Percentiles rank a stretch among this genome's conserved stretches.
These are phyloP conservation scores for Bursaphelenchus mucronatus DNA, from an alignment of 1,140 invertebrate genomes.

Conservation along the genomic window DNA sequence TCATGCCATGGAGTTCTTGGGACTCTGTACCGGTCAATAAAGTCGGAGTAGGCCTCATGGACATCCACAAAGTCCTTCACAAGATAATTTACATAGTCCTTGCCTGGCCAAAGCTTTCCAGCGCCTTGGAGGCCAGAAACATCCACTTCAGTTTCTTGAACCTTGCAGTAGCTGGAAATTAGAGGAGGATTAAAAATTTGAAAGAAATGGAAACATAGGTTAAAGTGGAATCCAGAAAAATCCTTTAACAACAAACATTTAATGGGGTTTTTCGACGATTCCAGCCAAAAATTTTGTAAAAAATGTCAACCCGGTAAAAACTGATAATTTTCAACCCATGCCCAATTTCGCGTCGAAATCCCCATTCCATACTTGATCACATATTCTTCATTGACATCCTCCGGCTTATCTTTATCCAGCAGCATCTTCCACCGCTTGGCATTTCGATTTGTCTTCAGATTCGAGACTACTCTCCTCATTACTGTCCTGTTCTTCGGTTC, in stretches of 20 bases:
- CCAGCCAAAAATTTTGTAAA: too few species aligned
- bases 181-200: not conserved
- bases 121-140: conserved; percentile 55
- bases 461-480: conserved; percentile 47
- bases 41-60: conserved; percentile 81
- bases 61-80: conserved; percentile 91
- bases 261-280: too few species aligned
- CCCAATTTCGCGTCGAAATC: too few species aligned
- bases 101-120: conserved; percentile 85
- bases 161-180: conserved; percentile 32
- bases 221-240: too few species aligned
- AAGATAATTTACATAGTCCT: conserved; percentile 96
- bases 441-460: conserved; percentile 47
- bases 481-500: conserved; percentile 42
- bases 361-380: conserved; percentile 43
- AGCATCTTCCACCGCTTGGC: conserved; percentile 55
- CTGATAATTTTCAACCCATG: too few species aligned
- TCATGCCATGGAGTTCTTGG: conserved; percentile 94
- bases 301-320: too few species aligned
- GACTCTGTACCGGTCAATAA: conserved; percentile 77
- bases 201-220: too few species aligned
- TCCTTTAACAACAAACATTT: too few species aligned
- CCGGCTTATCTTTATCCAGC: conserved; percentile 50
- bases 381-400: conserved; percentile 53
- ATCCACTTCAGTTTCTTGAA: conserved; percentile 45